Conservation (phyloP, 2,113 vertebrate species). For the Microcebus griseorufus region DNA sequence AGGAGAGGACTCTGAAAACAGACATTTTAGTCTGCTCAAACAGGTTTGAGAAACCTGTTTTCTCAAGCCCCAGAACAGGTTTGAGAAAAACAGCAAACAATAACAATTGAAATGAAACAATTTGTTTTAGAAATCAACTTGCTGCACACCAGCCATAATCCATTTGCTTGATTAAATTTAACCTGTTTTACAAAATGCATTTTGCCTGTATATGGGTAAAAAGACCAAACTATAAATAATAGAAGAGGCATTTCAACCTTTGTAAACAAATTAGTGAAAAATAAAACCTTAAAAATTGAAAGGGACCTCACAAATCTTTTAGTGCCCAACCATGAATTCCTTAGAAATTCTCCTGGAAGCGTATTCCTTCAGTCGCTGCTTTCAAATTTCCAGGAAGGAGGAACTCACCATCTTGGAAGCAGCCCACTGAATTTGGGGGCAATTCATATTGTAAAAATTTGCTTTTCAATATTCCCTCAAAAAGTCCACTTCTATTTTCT, state of each 20-base stretch:
- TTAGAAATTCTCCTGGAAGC: neutral
- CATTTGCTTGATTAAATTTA: neutral
- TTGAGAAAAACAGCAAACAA: neutral
- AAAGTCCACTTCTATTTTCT: neutral
- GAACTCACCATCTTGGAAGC: neutral
- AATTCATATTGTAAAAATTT: neutral
- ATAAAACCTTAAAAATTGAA: neutral
- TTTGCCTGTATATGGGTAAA: neutral
- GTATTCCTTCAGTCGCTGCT: neutral
- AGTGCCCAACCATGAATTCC: rapidly evolving
- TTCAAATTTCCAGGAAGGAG: neutral
- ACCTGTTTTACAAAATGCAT: neutral
- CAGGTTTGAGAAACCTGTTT: neutral
- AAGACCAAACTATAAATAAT: neutral
- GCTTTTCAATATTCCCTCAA: neutral
- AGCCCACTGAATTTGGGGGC: neutral
- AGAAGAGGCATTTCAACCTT: neutral
- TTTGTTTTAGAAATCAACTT: neutral
- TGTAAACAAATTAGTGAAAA: neutral
- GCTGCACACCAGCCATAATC: neutral
- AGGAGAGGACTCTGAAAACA: neutral
- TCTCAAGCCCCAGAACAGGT: neutral
- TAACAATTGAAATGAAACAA: neutral
- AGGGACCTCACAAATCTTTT: neutral
- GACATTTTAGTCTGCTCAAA: neutral